Evolutionary conservation across 2,888 invertebrate genomes (phyloP).

Genomic region (Spicauda simplicius): DNA sequence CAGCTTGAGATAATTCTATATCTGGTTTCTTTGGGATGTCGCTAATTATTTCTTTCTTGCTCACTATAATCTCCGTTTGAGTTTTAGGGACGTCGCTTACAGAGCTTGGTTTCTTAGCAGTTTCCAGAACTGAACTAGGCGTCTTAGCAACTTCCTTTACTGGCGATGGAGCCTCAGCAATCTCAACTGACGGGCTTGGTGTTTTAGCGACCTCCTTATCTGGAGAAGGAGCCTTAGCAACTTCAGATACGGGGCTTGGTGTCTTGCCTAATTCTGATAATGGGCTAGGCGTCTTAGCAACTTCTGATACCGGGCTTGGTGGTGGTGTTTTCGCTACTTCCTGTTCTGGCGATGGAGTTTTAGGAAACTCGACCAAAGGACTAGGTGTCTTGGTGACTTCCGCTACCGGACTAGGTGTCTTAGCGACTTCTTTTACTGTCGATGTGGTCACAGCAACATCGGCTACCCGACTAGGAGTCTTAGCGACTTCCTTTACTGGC

Average conservation of each 20-base stretch:
- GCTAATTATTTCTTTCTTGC: not conserved
- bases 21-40: not conserved
- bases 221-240: constrained; percentile 3
- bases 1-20: not conserved
- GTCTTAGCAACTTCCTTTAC: constrained; percentile 28
- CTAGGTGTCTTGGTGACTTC: constrained; percentile 1
- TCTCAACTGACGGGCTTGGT: not conserved
- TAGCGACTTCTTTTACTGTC: not conserved
- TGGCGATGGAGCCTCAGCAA: constrained; percentile 9
- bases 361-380: not conserved
- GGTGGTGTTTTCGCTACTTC: not conserved
- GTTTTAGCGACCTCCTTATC: not conserved
- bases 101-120: constrained; percentile 9
- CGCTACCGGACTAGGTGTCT: constrained; percentile 5
- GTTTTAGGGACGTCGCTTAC: not conserved
- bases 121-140: not conserved
- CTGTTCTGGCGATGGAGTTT: not conserved
- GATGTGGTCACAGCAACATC: constrained; percentile 2
- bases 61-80: not conserved
- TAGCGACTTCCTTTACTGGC: constrained; percentile 26
- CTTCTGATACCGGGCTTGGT: not conserved
- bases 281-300: not conserved
- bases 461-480: constrained; percentile 6
- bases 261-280: constrained; percentile 26
- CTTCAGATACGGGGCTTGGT: constrained; percentile 18